Conservation (phyloP, 2,888 invertebrate species). For the Parnassius mnemosyne region DNA sequence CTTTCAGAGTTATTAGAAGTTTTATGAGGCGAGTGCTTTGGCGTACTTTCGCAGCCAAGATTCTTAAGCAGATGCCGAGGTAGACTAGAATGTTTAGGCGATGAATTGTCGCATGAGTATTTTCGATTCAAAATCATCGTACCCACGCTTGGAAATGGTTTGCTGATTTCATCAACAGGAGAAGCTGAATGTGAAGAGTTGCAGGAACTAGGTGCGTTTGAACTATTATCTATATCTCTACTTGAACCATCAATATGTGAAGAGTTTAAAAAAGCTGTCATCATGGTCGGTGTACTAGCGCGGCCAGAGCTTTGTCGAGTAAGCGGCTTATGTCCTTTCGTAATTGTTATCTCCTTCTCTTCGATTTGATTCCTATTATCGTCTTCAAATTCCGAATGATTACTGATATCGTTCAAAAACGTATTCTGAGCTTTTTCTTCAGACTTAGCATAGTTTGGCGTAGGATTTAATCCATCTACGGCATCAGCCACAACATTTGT, state of each 20-base stretch:
- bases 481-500: conserved; percentile 47
- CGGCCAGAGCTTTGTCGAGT: conserved; percentile 84
- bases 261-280: conserved; percentile 73
- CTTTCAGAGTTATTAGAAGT: conserved; percentile 53
- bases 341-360: conserved; percentile 69
- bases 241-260: conserved; percentile 60
- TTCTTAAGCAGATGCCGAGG: conserved; percentile 70
- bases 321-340: conserved; percentile 85
- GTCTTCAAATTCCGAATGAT: conserved; percentile 73
- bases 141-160: conserved; percentile 59
- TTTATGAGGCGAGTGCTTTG: conserved; percentile 67
- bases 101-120: conserved; percentile 66
- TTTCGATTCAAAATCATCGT: conserved; percentile 69
- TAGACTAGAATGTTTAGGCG: conserved; percentile 71
- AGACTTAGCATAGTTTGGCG: conserved; percentile 67
- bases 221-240: conserved; percentile 54
- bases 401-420: conserved; percentile 72
- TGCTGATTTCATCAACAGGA: conserved; percentile 60
- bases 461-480: conserved; percentile 56
- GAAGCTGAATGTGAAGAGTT: conserved; percentile 70
- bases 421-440: conserved; percentile 74
- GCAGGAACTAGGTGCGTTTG: conserved; percentile 66
- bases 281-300: conserved; percentile 73
- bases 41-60: conserved; percentile 65
- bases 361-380: conserved; percentile 75